Evolutionary conservation across 2,113 vertebrate species (phyloP), one percentile per base, ranked within the genome.

Genomic region (Rhombomys opimus): DNA sequence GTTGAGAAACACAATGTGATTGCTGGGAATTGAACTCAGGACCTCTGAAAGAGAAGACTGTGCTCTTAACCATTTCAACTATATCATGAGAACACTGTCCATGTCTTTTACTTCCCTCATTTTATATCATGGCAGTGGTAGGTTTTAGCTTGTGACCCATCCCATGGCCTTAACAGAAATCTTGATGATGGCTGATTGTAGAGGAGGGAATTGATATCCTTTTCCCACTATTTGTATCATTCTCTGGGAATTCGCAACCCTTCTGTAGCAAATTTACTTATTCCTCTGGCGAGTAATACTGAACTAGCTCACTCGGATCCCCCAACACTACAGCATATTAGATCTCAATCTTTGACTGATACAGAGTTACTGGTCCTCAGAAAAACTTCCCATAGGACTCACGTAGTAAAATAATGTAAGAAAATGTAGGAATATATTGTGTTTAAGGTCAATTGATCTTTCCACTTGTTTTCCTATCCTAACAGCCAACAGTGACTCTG

Each of bases 391-490:
- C 67, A 41, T 32, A 46, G 5, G 20, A 12, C 78, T 72, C n/a
- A 8, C 0, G 22, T 76, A 81, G 17, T 75, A 93, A 96, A 81
- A 23, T 88, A 73, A 4, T 25, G 35, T 61, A 9, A 35, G 46
- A 76, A 86, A 80, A 32, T 89, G 46, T 35, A 86, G 15, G 17
- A 92, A 86, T 57, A 88, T 30, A 25, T 91, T 17, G 7, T 41
- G 11, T 80, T 84, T 95, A 41, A 67, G 50, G 38, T 89, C 73
- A 93, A 63, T 11, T 41, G 23, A 93, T 54, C 63, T 20, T 93
- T 94, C 82, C 46, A 89, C 67, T 93, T 52, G 46, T 88, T 52
- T 93, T 90, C 50, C 95, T 88, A 92, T 14, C 30, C 17, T 72
- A 68, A 95, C 5, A 95, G 25, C 30, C 78, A 91, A 59, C 15